Evolutionary conservation across 2,113 vertebrate species (phyloP).

Genomic region (Lamprologus callipterus): DNA sequence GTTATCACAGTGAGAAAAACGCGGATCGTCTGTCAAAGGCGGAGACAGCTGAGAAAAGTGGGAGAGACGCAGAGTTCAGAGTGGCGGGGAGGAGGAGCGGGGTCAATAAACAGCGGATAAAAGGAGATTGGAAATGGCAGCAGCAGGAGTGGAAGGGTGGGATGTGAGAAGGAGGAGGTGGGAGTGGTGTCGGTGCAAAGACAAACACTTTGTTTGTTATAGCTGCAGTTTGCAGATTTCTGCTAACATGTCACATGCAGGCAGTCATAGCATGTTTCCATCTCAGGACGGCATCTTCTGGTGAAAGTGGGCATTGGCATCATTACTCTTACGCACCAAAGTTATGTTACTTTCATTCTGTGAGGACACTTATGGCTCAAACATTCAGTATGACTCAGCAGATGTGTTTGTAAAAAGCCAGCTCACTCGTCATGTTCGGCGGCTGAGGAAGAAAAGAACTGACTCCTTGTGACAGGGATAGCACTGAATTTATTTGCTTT

Average conservation of each 20-base stretch:
- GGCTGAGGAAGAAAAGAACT: neutral
- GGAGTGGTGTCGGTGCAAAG: neutral
- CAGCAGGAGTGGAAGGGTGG: neutral
- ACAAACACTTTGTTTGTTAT: neutral
- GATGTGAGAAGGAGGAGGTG: neutral
- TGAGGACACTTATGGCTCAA: neutral
- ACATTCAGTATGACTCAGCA: neutral
- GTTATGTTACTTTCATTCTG: neutral
- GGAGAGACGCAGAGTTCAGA: neutral
- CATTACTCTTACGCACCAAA: neutral
- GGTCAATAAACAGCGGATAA: neutral
- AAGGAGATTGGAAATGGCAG: neutral
- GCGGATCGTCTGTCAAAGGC: neutral
- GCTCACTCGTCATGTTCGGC: rapidly evolving
- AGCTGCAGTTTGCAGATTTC: neutral
- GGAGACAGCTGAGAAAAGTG: neutral
- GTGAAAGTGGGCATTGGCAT: neutral
- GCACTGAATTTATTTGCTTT: neutral
- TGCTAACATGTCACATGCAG: neutral
- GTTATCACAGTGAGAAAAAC: constrained; percentile 20
- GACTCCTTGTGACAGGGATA: rapidly evolving
- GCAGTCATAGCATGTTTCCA: neutral
- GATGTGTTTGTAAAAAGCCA: neutral
- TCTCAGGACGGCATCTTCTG: neutral
- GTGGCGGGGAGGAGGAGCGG: neutral